Evolutionary conservation across 2,797 vertebrate species (phyloP).

Genomic region (Iguana delicatissima): DNA sequence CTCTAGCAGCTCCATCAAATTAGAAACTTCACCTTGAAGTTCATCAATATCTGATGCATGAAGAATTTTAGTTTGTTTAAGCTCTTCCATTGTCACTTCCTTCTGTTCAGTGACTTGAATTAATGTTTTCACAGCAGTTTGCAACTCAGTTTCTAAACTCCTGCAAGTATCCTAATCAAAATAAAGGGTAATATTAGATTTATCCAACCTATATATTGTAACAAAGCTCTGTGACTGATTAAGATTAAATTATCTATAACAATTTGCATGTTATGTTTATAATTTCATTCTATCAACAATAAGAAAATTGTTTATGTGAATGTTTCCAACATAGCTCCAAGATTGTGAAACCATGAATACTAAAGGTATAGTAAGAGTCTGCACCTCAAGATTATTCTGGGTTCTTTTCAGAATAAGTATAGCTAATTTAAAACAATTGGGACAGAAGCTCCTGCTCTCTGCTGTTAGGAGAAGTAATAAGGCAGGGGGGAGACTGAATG

Average conservation of each 20-base stretch:
- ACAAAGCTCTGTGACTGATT: neutral
- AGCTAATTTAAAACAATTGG: neutral
- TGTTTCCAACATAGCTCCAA: too few species aligned
- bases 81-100: constrained; percentile 82
- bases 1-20: constrained; percentile 81
- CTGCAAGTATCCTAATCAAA: constrained; percentile 79
- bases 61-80: constrained; percentile 79
- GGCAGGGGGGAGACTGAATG: neutral
- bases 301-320: too few species aligned
- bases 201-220: constrained; percentile 37
- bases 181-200: constrained; percentile 14
- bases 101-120: constrained; percentile 82
- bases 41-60: constrained; percentile 79
- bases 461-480: neutral
- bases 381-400: too few species aligned
- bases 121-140: constrained; percentile 79
- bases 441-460: neutral
- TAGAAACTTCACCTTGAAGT: constrained; percentile 77
- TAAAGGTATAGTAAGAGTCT: too few species aligned
- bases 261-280: constrained; percentile 20
- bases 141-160: constrained; percentile 78
- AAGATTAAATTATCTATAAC: constrained; percentile 28
- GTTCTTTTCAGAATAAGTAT: too few species aligned
- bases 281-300: constrained; percentile 22
- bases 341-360: too few species aligned